A percentile compares a stretch with the other conserved stretches of the same genome.
phyloP scores from a whole-genome alignment of 2,888 invertebrate species.

The Dascillus cervinus region DNA sequence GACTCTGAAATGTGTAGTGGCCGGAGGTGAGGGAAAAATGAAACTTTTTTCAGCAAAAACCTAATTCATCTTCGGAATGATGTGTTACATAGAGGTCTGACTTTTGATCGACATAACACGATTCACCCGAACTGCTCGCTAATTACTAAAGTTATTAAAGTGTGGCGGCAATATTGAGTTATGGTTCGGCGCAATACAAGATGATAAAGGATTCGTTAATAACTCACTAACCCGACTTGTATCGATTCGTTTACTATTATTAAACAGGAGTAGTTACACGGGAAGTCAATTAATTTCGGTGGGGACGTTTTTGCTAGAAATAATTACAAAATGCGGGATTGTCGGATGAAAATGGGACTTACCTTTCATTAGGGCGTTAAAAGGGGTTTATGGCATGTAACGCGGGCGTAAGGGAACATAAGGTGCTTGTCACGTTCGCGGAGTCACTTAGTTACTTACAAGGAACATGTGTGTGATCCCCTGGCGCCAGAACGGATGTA shows the following conservation, averaged over 20 bases:
- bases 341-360: too few species aligned
- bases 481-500: constrained; percentile 15
- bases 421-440: constrained; percentile 21
- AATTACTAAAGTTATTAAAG: constrained; percentile 14
- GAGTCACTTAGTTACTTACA: constrained; percentile 25
- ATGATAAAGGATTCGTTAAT: constrained; percentile 1
- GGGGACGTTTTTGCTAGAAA: too few species aligned
- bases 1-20: constrained; percentile 66
- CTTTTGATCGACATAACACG: constrained; percentile 7
- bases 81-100: constrained; percentile 4
- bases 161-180: constrained; percentile 12
- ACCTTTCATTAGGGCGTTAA: not conserved
- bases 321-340: too few species aligned
- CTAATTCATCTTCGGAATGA: not conserved
- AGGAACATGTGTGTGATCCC: constrained; percentile 20
- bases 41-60: not conserved
- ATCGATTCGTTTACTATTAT: not conserved
- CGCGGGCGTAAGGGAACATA: not conserved
- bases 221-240: not conserved
- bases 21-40: constrained; percentile 62
- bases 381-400: not conserved
- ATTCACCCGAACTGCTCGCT: constrained; percentile 10
- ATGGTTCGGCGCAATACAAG: constrained; percentile 9
- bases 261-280: not conserved
- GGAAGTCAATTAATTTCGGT: not conserved